Evolutionary conservation across 2,888 invertebrate genomes (phyloP).

Genomic region (Bombyx huttoni): DNA sequence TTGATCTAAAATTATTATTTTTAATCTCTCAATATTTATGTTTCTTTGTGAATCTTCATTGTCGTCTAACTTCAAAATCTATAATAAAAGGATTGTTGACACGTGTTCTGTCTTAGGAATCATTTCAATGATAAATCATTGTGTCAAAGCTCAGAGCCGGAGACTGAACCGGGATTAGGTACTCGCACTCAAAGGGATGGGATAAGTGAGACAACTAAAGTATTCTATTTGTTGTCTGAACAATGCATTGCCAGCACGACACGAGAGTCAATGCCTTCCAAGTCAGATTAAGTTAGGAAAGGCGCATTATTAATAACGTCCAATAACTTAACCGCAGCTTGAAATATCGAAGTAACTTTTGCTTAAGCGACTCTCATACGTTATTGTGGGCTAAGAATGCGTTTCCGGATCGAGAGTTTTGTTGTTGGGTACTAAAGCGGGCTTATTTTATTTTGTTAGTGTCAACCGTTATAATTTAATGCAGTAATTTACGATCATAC

Average conservation of each 20-base stretch:
- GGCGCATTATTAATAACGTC: slow-evolving; percentile 65
- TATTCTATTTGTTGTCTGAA: slow-evolving; percentile 46
- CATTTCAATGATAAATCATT: not conserved
- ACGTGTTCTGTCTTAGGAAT: not conserved
- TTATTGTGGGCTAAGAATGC: slow-evolving; percentile 57
- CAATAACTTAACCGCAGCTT: slow-evolving; percentile 63
- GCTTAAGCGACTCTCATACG: slow-evolving; percentile 64
- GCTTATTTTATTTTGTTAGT: slow-evolving; percentile 34
- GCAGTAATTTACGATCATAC: slow-evolving; percentile 13
- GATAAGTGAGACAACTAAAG: slow-evolving; percentile 11
- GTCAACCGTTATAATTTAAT: slow-evolving; percentile 10
- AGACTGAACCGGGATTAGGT: not conserved
- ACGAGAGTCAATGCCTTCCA: slow-evolving; percentile 59
- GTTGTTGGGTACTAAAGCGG: slow-evolving; percentile 33
- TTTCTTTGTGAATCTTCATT: not conserved
- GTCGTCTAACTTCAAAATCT: too few relatives aligned
- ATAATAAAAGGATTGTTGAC: not conserved
- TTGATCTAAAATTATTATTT: not conserved
- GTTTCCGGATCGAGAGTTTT: slow-evolving; percentile 63
- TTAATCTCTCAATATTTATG: not conserved
- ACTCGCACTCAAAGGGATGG: not conserved
- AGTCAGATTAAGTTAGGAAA: slow-evolving; percentile 70
- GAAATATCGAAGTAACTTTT: slow-evolving; percentile 68
- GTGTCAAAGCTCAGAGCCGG: not conserved
- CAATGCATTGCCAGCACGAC: slow-evolving; percentile 56